A percentile compares a stretch with the other conserved stretches of the same genome.
Conservation (phyloP, 2,888 invertebrate genomes). For the Notodonta dromedarius region DNA sequence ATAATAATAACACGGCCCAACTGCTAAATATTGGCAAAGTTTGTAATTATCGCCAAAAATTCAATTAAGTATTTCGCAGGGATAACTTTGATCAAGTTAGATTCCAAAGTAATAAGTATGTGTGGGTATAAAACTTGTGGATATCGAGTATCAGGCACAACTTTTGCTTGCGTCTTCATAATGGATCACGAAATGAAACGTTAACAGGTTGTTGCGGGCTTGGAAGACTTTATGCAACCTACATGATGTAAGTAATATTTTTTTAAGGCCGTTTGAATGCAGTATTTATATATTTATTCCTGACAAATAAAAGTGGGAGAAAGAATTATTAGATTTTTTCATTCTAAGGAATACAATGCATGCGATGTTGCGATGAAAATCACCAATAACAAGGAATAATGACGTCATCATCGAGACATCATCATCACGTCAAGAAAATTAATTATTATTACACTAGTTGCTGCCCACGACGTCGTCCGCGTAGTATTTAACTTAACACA, state of each 20-base stretch:
- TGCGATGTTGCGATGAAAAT: too few species aligned
- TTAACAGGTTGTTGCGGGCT: constrained; percentile 1
- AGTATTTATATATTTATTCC: background rate
- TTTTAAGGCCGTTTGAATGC: background rate
- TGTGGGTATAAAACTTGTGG: constrained; percentile 13
- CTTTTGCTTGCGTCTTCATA: constrained; percentile 9
- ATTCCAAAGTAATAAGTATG: constrained; percentile 14
- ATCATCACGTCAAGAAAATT: too few species aligned
- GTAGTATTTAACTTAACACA: too few species aligned
- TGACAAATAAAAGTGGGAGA: background rate
- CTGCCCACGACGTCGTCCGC: too few species aligned
- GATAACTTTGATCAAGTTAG: constrained; percentile 27
- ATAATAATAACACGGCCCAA: background rate
- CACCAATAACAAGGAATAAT: too few species aligned
- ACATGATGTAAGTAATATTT: constrained; percentile 3
- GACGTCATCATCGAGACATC: too few species aligned
- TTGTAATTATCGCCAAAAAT: constrained; percentile 18
- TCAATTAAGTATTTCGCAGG: constrained; percentile 6
- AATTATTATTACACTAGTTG: too few species aligned
- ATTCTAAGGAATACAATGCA: too few species aligned
- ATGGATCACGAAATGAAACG: constrained; percentile 11
- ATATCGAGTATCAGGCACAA: constrained; percentile 11
- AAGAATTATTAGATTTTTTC: too few species aligned
- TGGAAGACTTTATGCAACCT: background rate
- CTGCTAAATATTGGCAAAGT: constrained; percentile 11